Conservation (phyloP, 2,888 invertebrate species). For the Stegophylla sp. region DNA sequence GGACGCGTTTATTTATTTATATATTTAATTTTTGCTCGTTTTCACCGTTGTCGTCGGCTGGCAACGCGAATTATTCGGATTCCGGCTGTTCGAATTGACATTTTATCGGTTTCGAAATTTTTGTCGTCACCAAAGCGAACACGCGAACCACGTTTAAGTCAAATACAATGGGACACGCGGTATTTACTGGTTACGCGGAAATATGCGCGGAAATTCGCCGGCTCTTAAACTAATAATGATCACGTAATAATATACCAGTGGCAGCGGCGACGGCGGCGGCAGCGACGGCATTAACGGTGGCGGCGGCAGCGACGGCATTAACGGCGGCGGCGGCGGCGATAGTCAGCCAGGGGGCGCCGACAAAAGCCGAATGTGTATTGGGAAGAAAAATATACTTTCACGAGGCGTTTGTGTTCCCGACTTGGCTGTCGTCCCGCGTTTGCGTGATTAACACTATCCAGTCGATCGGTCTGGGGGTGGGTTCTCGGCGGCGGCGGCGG, state of each 20-base stretch:
- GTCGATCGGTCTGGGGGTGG: slow-evolving; percentile 49
- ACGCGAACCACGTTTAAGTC: neutral
- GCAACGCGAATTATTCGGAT: neutral
- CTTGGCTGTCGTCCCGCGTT: slow-evolving; percentile 57
- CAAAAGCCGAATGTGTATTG: slow-evolving; percentile 44
- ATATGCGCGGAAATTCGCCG: neutral
- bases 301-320: neutral
- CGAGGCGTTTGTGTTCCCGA: slow-evolving; percentile 56
- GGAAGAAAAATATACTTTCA: slow-evolving; percentile 44
- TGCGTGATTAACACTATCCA: slow-evolving; percentile 59
- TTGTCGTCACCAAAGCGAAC: neutral
- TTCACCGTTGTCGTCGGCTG: neutral
- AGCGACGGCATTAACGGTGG: too few relatives aligned
- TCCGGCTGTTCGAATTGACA: neutral
- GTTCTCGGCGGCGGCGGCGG: neutral
- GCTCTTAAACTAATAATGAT: neutral
- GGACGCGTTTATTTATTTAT: too few relatives aligned
- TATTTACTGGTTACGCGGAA: too few relatives aligned
- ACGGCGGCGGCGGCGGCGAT: neutral
- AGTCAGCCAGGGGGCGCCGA: neutral
- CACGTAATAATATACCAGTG: neutral
- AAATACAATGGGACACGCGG: neutral
- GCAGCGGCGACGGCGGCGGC: neutral
- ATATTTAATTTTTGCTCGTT: neutral
- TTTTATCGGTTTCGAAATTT: neutral